phyloP scores from a whole-genome alignment of 1,140 invertebrate species.

The Anagrus nilaparvatae region DNA sequence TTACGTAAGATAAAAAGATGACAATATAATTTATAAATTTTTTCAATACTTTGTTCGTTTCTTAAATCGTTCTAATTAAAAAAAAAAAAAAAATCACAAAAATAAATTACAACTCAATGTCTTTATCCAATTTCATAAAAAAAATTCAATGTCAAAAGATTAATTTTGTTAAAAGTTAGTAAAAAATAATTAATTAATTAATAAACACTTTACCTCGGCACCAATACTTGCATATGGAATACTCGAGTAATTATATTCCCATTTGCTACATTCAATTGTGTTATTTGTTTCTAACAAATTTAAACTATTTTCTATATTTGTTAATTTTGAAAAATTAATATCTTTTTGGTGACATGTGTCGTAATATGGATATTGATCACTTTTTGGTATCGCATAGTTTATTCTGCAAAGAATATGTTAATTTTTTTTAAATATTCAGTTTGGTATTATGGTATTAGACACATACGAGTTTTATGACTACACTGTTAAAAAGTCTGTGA shows the following conservation, averaged over 20 bases:
- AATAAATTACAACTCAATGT: not conserved
- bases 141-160: not conserved
- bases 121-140: not conserved
- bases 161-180: too few species aligned
- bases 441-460: too few species aligned
- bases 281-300: too few species aligned
- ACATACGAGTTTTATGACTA: too few species aligned
- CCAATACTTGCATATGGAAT: conserved; percentile 43
- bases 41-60: too few species aligned
- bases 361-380: conserved; percentile 30
- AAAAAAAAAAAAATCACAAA: not conserved
- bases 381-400: conserved; percentile 25
- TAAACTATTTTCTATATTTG: conserved; percentile 11
- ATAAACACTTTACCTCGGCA: conserved; percentile 37
- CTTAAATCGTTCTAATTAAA: too few species aligned
- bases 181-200: not conserved
- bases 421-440: too few species aligned
- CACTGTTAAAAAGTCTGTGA: too few species aligned
- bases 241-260: conserved; percentile 44
- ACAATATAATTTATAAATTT: too few species aligned
- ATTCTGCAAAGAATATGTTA: too few species aligned
- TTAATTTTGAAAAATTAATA: conserved; percentile 24
- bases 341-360: conserved; percentile 32
- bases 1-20: too few species aligned
- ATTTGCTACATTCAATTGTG: conserved; percentile 30